Base-by-base conservation (phyloP, 2,113 vertebrate genomes). In the Butorides virescens region DNA sequence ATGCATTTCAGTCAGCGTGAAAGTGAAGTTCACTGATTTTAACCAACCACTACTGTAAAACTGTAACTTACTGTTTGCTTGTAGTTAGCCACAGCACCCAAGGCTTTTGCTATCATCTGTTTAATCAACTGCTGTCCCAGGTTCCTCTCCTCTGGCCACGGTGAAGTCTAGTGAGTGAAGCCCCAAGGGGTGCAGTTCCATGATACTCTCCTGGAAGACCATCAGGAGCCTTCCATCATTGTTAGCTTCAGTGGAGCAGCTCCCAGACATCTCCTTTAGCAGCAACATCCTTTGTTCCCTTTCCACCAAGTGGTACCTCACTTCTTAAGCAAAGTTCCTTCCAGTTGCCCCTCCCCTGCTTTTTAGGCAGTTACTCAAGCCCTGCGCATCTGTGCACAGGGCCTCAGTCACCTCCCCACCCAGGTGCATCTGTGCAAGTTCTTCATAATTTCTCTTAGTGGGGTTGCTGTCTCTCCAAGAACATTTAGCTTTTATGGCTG, bases 371-470 rank as follows among this genome's bases (percentile, higher is more conserved):
- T 14, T 0, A 1, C 32, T n/a, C 15, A 55, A 13, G 19, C 18
- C 11, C 17, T 18, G 26, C 1, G 1, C 32, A 44, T 59, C 39
- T 25, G 18, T 0, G 1, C 4, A 13, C 3, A 12, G 7, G 6
- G 12, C 22, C 23, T 47, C 6, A 3, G 11, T 14, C 30, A 44
- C 18, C 7, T 75, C 18, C 20, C 7, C 19, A 25, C 4, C 5
- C n/a, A 25, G 36, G 5, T 20, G 18, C 32, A 62, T 3, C 20
- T 2, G 0, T 19, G 50, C 18, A 14, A 65, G 5, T 7, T 10
- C 32, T 73, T 80, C 67, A 46, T 22, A 10, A 16, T 20, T 70
- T 37, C 58, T 56, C 36, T 50, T 77, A 19, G 17, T 0, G 6
- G 32, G 3, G 7, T 46, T 66, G 52, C 0, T 26, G 15, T 47